Evolutionary conservation across 1,140 invertebrate species (phyloP).

Genomic region (Aphaenogaster ashmeadi): DNA sequence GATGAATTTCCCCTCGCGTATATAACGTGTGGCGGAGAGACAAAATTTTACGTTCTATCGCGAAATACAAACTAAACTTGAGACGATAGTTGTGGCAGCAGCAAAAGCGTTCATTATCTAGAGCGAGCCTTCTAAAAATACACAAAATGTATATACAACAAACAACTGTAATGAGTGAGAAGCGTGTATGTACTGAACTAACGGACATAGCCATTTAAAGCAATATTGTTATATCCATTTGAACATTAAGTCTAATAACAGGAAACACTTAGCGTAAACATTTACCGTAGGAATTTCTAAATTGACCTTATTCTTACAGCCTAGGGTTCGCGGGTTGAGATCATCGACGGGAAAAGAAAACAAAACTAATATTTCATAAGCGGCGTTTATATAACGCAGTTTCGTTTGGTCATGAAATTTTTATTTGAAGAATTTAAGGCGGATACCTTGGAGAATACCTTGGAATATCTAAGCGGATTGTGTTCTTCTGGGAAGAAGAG

Average conservation of each 20-base stretch:
- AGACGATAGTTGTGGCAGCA: background rate
- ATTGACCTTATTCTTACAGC: background rate
- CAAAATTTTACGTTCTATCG: background rate
- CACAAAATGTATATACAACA: background rate
- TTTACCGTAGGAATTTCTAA: constrained; percentile 2
- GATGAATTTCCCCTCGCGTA: constrained; percentile 36
- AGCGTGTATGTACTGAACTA: background rate
- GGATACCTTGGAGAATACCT: background rate
- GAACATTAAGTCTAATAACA: constrained; percentile 11
- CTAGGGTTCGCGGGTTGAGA: background rate
- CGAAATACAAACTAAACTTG: background rate
- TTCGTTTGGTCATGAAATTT: background rate
- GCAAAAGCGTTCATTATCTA: constrained; percentile 20
- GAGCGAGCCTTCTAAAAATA: background rate
- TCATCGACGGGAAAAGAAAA: background rate
- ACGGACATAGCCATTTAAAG: background rate
- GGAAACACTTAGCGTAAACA: constrained; percentile 9
- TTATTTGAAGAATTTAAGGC: background rate
- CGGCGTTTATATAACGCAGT: background rate
- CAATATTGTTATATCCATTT: constrained; percentile 33
- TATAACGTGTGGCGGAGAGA: background rate
- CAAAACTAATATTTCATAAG: background rate
- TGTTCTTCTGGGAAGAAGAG: background rate
- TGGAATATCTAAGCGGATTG: background rate
- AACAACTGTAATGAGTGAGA: constrained; percentile 23